phyloP scores from a whole-genome alignment of 2,797 vertebrate species.

The Garrulus glandarius region DNA sequence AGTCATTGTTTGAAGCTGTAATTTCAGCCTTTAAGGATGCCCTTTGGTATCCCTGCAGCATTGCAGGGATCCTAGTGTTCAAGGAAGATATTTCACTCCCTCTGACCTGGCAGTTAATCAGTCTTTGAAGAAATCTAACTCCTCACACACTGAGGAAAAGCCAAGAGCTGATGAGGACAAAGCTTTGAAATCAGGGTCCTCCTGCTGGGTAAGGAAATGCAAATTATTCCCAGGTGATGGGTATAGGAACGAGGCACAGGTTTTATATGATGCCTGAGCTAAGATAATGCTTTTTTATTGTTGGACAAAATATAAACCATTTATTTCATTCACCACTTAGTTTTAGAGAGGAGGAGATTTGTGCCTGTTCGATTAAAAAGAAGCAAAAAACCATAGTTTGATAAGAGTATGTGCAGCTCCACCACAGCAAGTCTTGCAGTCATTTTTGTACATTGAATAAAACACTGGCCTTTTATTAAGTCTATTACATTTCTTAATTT shows the following conservation, averaged over 20 bases:
- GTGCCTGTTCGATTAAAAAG: not conserved
- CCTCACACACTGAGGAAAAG: not conserved
- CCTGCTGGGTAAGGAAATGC: not conserved
- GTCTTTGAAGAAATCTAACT: not conserved
- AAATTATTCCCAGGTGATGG: not conserved
- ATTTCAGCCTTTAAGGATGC: not conserved
- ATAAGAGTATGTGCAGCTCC: not conserved
- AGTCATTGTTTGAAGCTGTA: not conserved
- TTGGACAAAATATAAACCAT: not conserved
- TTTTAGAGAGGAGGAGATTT: not conserved
- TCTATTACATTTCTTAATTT: conserved; percentile 68
- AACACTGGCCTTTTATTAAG: conserved; percentile 56
- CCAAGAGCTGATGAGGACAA: not conserved
- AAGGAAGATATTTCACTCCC: not conserved
- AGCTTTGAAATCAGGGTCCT: not conserved
- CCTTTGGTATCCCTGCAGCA: not conserved
- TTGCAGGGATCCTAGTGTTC: not conserved
- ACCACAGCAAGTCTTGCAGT: not conserved
- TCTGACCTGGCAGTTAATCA: conserved; percentile 23
- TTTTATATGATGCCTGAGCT: not conserved
- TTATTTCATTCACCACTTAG: not conserved
- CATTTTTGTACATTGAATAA: not conserved
- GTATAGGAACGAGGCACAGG: not conserved
- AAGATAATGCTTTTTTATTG: not conserved
- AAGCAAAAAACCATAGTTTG: not conserved